Conservation (phyloP, 1,140 invertebrate species). For the Gyrodactylus bullatarudis region DNA sequence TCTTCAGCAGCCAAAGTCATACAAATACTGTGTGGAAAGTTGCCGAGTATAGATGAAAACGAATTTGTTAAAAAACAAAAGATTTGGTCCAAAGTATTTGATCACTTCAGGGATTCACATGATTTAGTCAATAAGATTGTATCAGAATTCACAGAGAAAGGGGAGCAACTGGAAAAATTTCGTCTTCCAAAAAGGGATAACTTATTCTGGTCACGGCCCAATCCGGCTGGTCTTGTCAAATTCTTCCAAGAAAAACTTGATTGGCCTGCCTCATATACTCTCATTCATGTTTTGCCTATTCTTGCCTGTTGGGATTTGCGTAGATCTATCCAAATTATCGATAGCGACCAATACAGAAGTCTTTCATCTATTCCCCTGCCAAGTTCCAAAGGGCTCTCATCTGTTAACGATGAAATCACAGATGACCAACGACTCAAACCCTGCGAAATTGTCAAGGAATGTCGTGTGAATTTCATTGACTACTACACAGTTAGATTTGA, state of each 20-base stretch:
- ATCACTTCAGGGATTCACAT: not conserved
- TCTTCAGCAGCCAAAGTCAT: not conserved
- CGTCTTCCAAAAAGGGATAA: not conserved
- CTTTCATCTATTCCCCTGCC: not conserved
- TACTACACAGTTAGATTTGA: not conserved
- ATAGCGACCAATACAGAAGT: not conserved
- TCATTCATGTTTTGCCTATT: not conserved
- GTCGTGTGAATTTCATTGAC: not conserved
- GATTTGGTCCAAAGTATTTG: not conserved
- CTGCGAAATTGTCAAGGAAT: not conserved
- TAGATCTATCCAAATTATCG: not conserved
- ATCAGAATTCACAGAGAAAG: not conserved
- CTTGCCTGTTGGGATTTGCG: not conserved
- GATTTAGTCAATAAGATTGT: not conserved
- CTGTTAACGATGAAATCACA: not conserved
- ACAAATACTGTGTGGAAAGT: not conserved
- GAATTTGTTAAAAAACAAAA: not conserved
- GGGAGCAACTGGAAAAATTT: not conserved
- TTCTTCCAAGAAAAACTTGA: not conserved
- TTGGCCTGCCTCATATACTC: not conserved
- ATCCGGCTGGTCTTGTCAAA: not conserved
- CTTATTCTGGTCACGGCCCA: not conserved
- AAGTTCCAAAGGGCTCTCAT: not conserved
- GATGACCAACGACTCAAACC: not conserved
- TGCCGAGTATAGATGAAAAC: not conserved